Evolutionary conservation across 1,140 invertebrate species (phyloP), one percentile per base, ranked within the genome.

Genomic region (Procambarus clarkii): DNA sequence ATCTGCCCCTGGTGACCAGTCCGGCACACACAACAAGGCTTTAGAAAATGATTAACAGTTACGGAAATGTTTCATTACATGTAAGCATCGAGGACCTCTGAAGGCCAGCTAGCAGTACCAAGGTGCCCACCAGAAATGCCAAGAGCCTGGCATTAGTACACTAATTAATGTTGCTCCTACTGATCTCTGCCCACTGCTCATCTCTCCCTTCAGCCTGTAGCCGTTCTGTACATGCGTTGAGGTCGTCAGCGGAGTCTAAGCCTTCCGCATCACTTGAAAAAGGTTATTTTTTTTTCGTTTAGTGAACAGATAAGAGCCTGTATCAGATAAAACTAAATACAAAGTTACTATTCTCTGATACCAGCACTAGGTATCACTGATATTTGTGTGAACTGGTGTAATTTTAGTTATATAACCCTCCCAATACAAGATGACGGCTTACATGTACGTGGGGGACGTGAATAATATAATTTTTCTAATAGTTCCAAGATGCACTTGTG

Each of bases 261-360:
- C 44, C 81, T 83, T 83, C 58, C 46, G 81, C 81, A 83, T 18
- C 60, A 69, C 81, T 34, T 82, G 50, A 54, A 60, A 54, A 82
- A 60, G 81, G 81, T 69, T 83, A 83, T 21, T 69, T 64, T 13
- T 69, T 69, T 60, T 21, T 46, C 60, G 4, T 69, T 69, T n/a
- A 44, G 81, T 80, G 45, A 46, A 88, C n/a, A 81, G 45, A 88
- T 15, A 81, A 21, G 60, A 81, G 60, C 64, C 58, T 81, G 64
- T 88, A 21, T 81, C 45, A 88, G 34, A 80, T 80, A 88, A 24
- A 81, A 81, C 64, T 45, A 71, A 79, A 88, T 81, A 88, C 77
- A 71, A 81, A 74, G 58, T 74, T 88, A 44, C 78, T 71, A 54
- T 81, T 81, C 79, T 78, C 87, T 88, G 87, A 88, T 78, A 88